These are phyloP conservation scores for Chydorus sphaericus DNA, from an alignment of 2,888 invertebrate genomes.

Conservation along the genomic window DNA sequence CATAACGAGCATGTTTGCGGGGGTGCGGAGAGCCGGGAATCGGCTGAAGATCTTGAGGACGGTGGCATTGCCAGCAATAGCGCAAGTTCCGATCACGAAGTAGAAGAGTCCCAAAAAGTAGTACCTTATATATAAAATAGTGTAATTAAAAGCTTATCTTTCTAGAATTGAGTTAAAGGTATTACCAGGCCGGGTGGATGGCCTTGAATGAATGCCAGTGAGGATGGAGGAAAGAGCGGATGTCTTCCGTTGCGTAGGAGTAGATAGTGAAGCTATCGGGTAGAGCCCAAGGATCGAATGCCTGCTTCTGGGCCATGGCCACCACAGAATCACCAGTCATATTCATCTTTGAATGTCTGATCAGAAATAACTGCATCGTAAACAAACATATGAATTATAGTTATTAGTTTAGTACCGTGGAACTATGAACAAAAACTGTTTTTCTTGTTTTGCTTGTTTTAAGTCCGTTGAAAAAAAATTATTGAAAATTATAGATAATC, in stretches of 20 bases:
- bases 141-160: no score
- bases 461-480: no score
- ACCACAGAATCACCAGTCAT: slow-evolving; percentile 12
- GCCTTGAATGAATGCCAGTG: slow-evolving; percentile 21
- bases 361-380: no score
- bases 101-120: slow-evolving; percentile 20
- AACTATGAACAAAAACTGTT: no score
- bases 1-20: slow-evolving; percentile 28
- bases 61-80: slow-evolving; percentile 12
- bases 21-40: slow-evolving; percentile 22
- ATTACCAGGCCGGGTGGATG: slow-evolving; percentile 19
- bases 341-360: no score
- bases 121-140: no score
- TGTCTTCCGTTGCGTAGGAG: slow-evolving; percentile 14
- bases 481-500: no score
- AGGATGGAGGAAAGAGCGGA: slow-evolving; percentile 16
- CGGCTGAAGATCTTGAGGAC: slow-evolving; percentile 14
- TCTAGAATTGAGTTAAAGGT: no score
- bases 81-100: slow-evolving; percentile 16
- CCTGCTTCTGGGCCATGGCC: slow-evolving; percentile 10
- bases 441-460: no score
- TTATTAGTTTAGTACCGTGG: no score
- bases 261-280: slow-evolving; percentile 15
- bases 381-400: no score
- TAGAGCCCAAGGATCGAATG: slow-evolving; percentile 15